These are phyloP conservation scores for Numida meleagris DNA, from an alignment of 2,113 vertebrate species.

Conservation along the genomic window DNA sequence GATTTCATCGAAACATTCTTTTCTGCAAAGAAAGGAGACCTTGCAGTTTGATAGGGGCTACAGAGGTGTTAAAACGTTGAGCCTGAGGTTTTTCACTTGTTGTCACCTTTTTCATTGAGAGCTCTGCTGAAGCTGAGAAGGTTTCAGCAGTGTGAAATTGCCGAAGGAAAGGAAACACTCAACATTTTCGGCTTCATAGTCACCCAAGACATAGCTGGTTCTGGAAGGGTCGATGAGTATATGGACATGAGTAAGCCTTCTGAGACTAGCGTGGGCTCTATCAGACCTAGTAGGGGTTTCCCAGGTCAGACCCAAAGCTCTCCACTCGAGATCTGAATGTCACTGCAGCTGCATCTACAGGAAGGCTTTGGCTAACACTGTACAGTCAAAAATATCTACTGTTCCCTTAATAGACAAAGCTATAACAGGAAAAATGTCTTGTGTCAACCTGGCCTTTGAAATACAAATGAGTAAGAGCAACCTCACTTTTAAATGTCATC, in stretches of 20 bases:
- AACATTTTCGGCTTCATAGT: not conserved
- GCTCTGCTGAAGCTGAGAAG: not conserved
- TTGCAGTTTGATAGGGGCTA: not conserved
- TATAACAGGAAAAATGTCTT: conserved; percentile 45
- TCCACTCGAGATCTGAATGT: not conserved
- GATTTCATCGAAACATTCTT: not conserved
- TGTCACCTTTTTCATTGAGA: not conserved
- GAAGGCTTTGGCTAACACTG: not conserved
- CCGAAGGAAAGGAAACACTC: not conserved
- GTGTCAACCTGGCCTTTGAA: conserved; percentile 64
- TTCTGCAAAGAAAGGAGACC: not conserved
- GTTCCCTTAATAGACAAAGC: not conserved
- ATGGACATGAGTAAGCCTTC: not conserved
- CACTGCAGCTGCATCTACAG: not conserved
- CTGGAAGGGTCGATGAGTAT: not conserved
- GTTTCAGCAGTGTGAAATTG: not conserved
- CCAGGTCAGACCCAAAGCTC: not conserved
- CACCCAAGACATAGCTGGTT: not conserved
- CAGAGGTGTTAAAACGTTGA: not conserved
- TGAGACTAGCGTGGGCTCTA: rapidly evolving
- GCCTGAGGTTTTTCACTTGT: not conserved
- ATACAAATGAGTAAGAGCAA: conserved; percentile 56
- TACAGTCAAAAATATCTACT: not conserved
- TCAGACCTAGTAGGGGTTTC: not conserved
- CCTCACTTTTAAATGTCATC: conserved; percentile 54